These are phyloP conservation scores for Lycopodina hypogea DNA, from an alignment of 37 sponge, comb jelly and placozoan species.

Conservation along the genomic window DNA sequence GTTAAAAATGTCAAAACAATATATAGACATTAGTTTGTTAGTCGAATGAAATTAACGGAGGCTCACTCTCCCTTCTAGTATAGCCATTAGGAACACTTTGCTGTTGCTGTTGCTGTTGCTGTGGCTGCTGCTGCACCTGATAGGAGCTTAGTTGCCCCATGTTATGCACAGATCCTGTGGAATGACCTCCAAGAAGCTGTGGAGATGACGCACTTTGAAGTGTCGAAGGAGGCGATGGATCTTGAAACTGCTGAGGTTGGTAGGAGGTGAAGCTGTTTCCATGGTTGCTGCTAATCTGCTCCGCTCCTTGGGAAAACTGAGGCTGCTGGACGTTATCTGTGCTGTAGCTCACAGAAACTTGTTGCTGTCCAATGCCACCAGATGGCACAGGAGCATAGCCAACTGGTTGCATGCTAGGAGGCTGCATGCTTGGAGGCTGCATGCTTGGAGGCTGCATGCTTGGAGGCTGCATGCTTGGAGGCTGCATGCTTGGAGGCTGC, in stretches of 20 bases:
- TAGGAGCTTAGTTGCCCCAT: background rate
- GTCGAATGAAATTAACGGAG: conserved; percentile 43
- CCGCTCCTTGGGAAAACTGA: background rate
- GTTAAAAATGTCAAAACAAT: too few relatives aligned
- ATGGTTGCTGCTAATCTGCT: background rate
- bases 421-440: background rate
- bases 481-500: conserved; percentile 7
- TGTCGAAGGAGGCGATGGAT: background rate
- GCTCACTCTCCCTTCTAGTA: conserved; percentile 30
- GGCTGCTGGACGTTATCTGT: background rate
- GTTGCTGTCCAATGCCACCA: background rate
- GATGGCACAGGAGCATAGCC: background rate
- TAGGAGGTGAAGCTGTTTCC: background rate
- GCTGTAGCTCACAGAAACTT: background rate
- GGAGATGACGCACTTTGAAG: background rate
- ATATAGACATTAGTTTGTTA: background rate
- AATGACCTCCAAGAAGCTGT: background rate
- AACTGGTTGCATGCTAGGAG: background rate
- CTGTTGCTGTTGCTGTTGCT: background rate
- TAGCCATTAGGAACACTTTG: background rate
- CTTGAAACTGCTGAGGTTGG: background rate
- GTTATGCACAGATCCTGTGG: background rate
- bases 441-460: background rate
- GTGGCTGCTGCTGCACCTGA: background rate
- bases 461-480: background rate